Conservation (phyloP, 2,888 invertebrate genomes). For the Dasysyrphus albostriatus region DNA sequence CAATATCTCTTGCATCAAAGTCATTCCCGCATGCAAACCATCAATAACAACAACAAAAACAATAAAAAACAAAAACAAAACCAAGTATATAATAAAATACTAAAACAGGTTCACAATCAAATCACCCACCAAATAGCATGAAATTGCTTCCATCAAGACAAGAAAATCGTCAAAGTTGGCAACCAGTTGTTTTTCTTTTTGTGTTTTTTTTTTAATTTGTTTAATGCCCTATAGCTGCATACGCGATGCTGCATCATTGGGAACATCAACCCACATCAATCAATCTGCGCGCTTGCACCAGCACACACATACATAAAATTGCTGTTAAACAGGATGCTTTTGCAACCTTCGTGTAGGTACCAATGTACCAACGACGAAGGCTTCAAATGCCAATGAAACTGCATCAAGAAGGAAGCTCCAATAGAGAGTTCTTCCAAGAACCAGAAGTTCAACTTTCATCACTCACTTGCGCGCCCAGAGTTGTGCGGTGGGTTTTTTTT, state of each 20-base stretch:
- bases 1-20: slow-evolving; percentile 31
- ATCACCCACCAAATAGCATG: slow-evolving; percentile 47
- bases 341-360: slow-evolving; percentile 24
- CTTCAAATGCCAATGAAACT: slow-evolving; percentile 25
- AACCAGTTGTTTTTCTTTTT: slow-evolving; percentile 30
- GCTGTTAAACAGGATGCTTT: slow-evolving; percentile 61
- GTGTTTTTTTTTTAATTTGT: slow-evolving; percentile 21
- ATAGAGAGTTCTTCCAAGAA: slow-evolving; percentile 40
- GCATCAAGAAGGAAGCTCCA: slow-evolving; percentile 29
- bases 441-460: slow-evolving; percentile 74
- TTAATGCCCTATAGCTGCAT: slow-evolving; percentile 37
- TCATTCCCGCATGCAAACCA: slow-evolving; percentile 51
- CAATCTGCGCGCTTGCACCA: slow-evolving; percentile 55
- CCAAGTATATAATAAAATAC: slow-evolving; percentile 15
- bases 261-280: slow-evolving; percentile 74
- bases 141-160: slow-evolving; percentile 46
- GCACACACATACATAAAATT: slow-evolving; percentile 28
- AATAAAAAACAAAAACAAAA: slow-evolving; percentile 28
- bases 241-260: slow-evolving; percentile 52
- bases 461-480: slow-evolving; percentile 8
- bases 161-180: slow-evolving; percentile 52
- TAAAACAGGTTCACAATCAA: slow-evolving; percentile 64
- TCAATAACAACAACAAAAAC: slow-evolving; percentile 27
- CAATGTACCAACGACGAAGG: background rate
- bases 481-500: slow-evolving; percentile 43